phyloP scores from a whole-genome alignment of 2,113 vertebrate species.

The Rhabdomys dilectus region DNA sequence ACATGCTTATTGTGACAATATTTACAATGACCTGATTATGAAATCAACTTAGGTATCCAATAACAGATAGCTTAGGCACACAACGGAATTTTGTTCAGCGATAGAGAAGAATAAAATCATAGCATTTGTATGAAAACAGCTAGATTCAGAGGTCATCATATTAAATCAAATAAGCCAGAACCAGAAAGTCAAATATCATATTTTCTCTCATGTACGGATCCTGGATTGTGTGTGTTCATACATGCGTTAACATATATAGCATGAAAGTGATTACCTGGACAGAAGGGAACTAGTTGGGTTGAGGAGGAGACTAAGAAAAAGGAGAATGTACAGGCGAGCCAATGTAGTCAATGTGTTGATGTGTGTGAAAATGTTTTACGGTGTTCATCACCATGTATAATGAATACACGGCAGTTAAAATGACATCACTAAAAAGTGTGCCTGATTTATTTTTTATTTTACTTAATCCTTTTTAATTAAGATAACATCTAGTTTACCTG shows the following conservation, averaged over 20 bases:
- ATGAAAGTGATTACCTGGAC: neutral
- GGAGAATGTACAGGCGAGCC: neutral
- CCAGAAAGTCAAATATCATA: neutral
- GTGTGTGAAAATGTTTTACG: neutral
- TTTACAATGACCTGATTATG: neutral
- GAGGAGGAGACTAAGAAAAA: neutral
- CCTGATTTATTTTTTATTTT: neutral
- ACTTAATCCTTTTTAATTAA: neutral
- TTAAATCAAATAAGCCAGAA: neutral
- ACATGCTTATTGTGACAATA: neutral
- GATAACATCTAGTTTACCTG: neutral
- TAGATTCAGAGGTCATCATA: neutral
- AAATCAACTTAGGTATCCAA: neutral
- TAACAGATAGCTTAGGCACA: neutral
- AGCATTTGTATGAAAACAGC: neutral
- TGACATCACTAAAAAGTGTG: neutral
- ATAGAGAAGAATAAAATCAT: neutral
- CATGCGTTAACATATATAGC: neutral
- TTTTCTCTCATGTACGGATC: neutral
- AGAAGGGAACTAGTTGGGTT: neutral
- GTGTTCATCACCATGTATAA: neutral
- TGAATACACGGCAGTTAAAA: neutral
- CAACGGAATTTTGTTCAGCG: neutral
- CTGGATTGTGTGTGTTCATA: neutral
- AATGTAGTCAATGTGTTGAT: neutral